Percentiles rank a stretch among this genome's conserved stretches.
Evolutionary conservation across 2,888 invertebrate genomes (phyloP).

Genomic region (Ophraella communa): DNA sequence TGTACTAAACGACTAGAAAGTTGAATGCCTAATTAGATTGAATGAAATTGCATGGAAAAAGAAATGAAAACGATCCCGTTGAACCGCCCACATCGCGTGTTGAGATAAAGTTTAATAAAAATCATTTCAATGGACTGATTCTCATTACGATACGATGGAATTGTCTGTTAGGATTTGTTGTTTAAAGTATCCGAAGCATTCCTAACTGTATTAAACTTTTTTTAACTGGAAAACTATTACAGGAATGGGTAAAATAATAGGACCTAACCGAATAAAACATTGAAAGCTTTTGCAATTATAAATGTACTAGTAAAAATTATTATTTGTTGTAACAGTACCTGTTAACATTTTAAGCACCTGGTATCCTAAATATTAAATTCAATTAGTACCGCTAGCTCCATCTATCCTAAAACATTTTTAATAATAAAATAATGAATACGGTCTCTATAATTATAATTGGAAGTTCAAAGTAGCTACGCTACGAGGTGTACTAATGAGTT

Average conservation of each 20-base stretch:
- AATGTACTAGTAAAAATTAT: neutral
- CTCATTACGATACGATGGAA: constrained; percentile 13
- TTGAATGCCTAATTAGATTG: neutral
- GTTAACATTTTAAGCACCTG: too few species aligned
- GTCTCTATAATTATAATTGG: too few species aligned
- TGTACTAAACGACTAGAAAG: neutral
- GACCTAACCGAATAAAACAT: too few species aligned
- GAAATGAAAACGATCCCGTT: constrained; percentile 12
- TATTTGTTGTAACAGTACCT: too few species aligned
- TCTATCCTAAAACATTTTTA: too few species aligned
- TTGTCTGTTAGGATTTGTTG: neutral
- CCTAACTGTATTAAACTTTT: neutral
- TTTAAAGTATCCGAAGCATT: constrained; percentile 1
- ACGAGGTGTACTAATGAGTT: too few species aligned
- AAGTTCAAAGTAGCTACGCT: too few species aligned
- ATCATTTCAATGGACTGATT: constrained; percentile 21
- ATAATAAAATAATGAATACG: too few species aligned
- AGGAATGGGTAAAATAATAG: neutral
- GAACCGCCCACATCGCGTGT: constrained; percentile 18
- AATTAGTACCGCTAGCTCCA: too few species aligned
- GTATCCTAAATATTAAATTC: too few species aligned
- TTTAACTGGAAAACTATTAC: neutral
- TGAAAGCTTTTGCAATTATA: neutral
- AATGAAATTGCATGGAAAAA: constrained; percentile 3
- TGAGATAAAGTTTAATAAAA: constrained; percentile 9